phyloP scores from a whole-genome alignment of 2,797 vertebrate species.

The Spatula clypeata region DNA sequence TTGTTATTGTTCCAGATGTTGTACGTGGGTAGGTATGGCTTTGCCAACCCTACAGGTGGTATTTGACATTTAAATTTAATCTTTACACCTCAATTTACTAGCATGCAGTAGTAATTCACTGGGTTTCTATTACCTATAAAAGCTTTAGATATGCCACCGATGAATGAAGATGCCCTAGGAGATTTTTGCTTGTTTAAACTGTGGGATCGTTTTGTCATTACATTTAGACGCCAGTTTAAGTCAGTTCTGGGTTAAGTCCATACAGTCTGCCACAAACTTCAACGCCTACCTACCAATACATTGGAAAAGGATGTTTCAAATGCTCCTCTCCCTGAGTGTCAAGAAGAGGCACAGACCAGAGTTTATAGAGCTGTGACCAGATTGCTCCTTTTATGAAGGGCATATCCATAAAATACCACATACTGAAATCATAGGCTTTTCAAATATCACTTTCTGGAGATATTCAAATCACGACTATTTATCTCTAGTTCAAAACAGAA shows the following conservation, averaged over 20 bases:
- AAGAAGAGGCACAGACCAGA: neutral
- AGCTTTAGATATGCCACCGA: constrained; percentile 14
- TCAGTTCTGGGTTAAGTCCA: constrained; percentile 12
- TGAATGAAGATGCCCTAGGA: neutral
- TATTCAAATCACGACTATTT: constrained; percentile 40
- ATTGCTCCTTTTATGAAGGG: constrained; percentile 1
- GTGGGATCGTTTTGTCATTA: neutral
- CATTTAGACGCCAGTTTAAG: neutral
- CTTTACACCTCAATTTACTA: constrained; percentile 47
- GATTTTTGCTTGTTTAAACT: constrained; percentile 19
- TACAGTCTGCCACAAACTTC: constrained; percentile 31
- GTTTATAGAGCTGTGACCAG: neutral
- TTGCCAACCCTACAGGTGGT: neutral
- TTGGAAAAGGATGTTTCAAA: neutral
- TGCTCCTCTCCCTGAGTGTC: neutral
- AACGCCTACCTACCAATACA: neutral
- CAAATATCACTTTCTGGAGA: constrained; percentile 40
- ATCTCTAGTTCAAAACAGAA: constrained; percentile 51
- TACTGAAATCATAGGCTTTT: constrained; percentile 19
- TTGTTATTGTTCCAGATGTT: neutral
- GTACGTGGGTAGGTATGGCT: neutral
- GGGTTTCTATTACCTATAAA: constrained; percentile 13
- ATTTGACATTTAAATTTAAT: constrained; percentile 49
- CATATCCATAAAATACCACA: neutral
- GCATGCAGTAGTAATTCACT: neutral